Evolutionary conservation across 2,888 invertebrate species (phyloP), one percentile per base, ranked within the genome.

Genomic region (Leucozona laternaria): DNA sequence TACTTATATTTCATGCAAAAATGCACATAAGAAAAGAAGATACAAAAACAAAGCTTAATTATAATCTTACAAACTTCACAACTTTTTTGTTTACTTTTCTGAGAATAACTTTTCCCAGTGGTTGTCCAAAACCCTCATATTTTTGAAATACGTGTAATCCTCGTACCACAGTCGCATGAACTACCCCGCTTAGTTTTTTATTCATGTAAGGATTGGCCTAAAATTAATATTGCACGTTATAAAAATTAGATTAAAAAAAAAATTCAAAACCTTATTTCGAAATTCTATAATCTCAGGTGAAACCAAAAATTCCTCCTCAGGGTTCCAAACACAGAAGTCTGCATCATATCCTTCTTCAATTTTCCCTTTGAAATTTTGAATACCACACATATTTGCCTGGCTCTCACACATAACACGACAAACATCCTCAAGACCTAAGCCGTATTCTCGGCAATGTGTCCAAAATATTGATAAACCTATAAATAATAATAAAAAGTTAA

Each of bases 301-400:
- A 10, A 96, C 94, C 53, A 91, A 91, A 89, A 95, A 95, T 31
- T 93, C 93, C 58, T 93, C 94, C 4, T 95, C 94, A 0, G 96
- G 95, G 91, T 95, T 94, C 93, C 96, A 96, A 87, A 96, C 93
- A 68, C 96, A 95, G 58, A 96, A 94, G 90, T 96, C 96, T 0
- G 96, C 96, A 89, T 96, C 96, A 70, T 94, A 94, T 6, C 95
- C 95, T 6, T 93, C 93, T 60, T 93, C 92, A 34, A 96, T 91
- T 78, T 93, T 93, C 0, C 96, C 96, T 91, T 96, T 96, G 2
- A 92, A 91, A 17, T 93, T 89, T 75, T 94, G 93, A 22, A 96
- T 91, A 0, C 95, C 94, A 88, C 95, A 95, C 3, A 96, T 91
- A 82, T 93, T 92, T 0, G 96, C 95, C 0, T 96, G 95, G 25